Percentiles rank a stretch among this genome's conserved stretches.
phyloP scores from a whole-genome alignment of 2,113 vertebrate genomes.

The Triplophysa siluroides region DNA sequence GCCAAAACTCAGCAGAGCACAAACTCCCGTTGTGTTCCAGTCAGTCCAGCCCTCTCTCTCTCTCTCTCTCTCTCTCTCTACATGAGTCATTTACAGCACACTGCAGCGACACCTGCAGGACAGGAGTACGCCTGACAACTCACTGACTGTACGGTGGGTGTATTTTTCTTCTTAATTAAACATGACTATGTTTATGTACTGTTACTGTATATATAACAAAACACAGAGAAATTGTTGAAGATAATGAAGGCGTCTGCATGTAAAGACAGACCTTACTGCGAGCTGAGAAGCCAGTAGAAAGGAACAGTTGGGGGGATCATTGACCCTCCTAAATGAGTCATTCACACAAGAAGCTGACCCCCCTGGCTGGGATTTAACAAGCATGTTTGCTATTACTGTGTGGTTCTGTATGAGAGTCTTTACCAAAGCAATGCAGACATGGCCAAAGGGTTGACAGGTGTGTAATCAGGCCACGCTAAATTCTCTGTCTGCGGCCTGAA shows the following conservation, averaged over 20 bases:
- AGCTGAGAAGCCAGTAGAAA: background rate
- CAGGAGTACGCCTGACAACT: slow-evolving; percentile 47
- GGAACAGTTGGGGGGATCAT: background rate
- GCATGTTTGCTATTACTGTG: slow-evolving; percentile 8
- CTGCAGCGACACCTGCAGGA: slow-evolving; percentile 57
- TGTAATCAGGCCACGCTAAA: slow-evolving; percentile 41
- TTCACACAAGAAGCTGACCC: slow-evolving; percentile 17
- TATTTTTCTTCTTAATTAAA: too few species aligned
- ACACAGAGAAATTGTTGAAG: too few species aligned
- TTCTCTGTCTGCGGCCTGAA: slow-evolving; percentile 12
- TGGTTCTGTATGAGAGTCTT: slow-evolving; percentile 22
- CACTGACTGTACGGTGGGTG: background rate
- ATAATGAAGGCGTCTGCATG: too few species aligned
- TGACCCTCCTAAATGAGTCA: slow-evolving; percentile 26
- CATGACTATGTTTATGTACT: too few species aligned
- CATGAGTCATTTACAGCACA: slow-evolving; percentile 70
- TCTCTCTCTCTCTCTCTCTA: slow-evolving; percentile 27
- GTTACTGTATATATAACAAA: too few species aligned
- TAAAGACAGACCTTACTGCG: background rate
- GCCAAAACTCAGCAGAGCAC: slow-evolving; percentile 48
- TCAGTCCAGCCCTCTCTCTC: slow-evolving; percentile 39
- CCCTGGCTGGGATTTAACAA: slow-evolving; percentile 31
- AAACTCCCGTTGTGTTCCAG: slow-evolving; percentile 43
- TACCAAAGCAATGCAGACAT: slow-evolving; percentile 32
- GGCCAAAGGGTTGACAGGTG: slow-evolving; percentile 47